These are phyloP conservation scores for Syngnathus rostellatus DNA, from an alignment of 2,797 vertebrate species.

Conservation along the genomic window DNA sequence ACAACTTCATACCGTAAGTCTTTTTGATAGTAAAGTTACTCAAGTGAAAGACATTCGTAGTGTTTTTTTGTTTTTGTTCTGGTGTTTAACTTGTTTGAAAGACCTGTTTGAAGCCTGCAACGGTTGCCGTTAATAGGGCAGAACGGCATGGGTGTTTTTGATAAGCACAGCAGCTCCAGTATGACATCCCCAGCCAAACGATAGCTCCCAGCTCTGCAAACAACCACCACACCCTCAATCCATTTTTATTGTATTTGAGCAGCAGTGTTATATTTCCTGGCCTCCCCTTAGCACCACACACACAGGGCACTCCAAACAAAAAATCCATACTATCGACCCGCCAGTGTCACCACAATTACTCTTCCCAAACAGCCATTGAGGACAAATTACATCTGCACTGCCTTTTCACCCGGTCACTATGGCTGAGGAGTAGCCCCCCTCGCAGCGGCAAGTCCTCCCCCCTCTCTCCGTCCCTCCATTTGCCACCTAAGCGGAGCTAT, in stretches of 20 bases:
- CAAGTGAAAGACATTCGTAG: slow-evolving; percentile 37
- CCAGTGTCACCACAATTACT: slow-evolving; percentile 99
- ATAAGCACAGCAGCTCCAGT: slow-evolving; percentile 79
- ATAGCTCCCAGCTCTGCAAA: slow-evolving; percentile 88
- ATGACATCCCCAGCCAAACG: slow-evolving; percentile 82
- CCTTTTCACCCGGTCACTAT: slow-evolving; percentile 95
- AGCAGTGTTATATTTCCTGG: slow-evolving; percentile 95
- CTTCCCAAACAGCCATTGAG: slow-evolving; percentile 99
- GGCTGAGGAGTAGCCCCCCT: slow-evolving; percentile 83
- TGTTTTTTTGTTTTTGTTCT: slow-evolving; percentile 41
- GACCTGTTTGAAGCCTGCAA: slow-evolving; percentile 72
- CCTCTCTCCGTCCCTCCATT: slow-evolving; percentile 54
- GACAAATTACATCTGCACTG: slow-evolving; percentile 99
- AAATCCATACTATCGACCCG: slow-evolving; percentile 98
- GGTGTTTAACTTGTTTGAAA: slow-evolving; percentile 43
- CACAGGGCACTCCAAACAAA: slow-evolving; percentile 99
- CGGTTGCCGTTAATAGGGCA: slow-evolving; percentile 67
- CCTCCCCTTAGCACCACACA: slow-evolving; percentile 98
- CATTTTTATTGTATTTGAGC: slow-evolving; percentile 98
- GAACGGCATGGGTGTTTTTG: slow-evolving; percentile 75
- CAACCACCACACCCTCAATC: slow-evolving; percentile 92
- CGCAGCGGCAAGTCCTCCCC: slow-evolving; percentile 48
- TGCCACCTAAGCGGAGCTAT: slow-evolving; percentile 43
- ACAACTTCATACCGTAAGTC: not conserved
- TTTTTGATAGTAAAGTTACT: slow-evolving; percentile 24